phyloP scores from a whole-genome alignment of 2,113 vertebrate species.

The Bombycilla garrulus region DNA sequence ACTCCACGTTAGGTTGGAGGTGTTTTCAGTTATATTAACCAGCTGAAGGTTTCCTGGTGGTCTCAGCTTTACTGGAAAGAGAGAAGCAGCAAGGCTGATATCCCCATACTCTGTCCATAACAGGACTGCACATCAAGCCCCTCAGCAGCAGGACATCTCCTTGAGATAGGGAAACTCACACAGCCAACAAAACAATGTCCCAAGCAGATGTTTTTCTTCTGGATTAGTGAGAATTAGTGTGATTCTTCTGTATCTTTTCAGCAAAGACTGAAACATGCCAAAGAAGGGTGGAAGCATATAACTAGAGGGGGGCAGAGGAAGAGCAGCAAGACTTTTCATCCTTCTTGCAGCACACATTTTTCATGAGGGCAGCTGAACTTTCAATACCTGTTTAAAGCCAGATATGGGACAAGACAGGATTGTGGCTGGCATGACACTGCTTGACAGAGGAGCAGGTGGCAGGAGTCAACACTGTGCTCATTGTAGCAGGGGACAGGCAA shows the following conservation, averaged over 20 bases:
- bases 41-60: constrained; percentile 59
- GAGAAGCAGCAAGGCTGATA: not conserved
- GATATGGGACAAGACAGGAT: not conserved
- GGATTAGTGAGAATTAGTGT: not conserved
- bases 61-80: constrained; percentile 66
- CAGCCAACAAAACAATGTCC: not conserved
- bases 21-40: not conserved
- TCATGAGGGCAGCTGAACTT: not conserved
- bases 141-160: not conserved
- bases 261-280: not conserved
- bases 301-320: not conserved
- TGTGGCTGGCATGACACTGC: not conserved
- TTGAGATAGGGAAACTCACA: not conserved
- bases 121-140: not conserved
- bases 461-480: not conserved
- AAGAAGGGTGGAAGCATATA: not conserved
- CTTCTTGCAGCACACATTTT: not conserved
- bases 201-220: not conserved
- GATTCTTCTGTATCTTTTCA: not conserved
- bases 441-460: not conserved
- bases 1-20: constrained; percentile 70
- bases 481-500: not conserved
- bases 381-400: not conserved
- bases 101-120: not conserved
- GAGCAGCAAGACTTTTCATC: not conserved